Percentiles rank a stretch among this genome's conserved stretches.
Evolutionary conservation across 2,888 invertebrate genomes (phyloP).

Genomic region (Epirrhoe alternata): DNA sequence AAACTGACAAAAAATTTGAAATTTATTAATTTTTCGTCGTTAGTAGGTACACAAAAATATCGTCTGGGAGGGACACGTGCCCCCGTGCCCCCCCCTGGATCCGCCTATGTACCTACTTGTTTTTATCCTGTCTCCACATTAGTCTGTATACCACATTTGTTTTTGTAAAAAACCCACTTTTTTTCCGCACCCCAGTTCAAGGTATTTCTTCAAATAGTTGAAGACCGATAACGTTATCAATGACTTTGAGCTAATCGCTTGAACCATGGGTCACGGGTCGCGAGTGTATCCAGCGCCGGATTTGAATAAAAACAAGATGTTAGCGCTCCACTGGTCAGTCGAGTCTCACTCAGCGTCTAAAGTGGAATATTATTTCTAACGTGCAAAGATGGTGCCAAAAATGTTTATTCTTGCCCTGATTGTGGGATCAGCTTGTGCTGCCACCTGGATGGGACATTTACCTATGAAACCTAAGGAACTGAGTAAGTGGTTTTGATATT

Average conservation of each 20-base stretch:
- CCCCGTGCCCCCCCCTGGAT: no score
- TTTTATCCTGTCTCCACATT: no score
- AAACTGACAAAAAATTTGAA: no score
- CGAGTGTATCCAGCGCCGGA: slow-evolving; percentile 53
- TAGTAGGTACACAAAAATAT: no score
- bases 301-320: slow-evolving; percentile 69
- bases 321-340: slow-evolving; percentile 58
- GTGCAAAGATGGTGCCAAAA: slow-evolving; percentile 65
- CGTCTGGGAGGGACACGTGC: no score
- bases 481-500: slow-evolving; percentile 55
- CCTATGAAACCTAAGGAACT: slow-evolving; percentile 64
- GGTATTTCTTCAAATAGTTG: not conserved
- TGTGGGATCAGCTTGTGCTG: slow-evolving; percentile 61
- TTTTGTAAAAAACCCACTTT: no score
- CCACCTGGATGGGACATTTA: slow-evolving; percentile 56
- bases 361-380: slow-evolving; percentile 26
- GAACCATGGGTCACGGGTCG: slow-evolving; percentile 45
- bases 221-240: slow-evolving; percentile 15
- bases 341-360: slow-evolving; percentile 40
- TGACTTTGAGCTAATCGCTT: not conserved
- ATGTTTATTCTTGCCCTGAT: slow-evolving; percentile 59
- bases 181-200: no score
- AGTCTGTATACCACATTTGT: no score
- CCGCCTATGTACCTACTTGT: no score
- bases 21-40: no score